Conservation (phyloP, 2,797 vertebrate genomes). For the Heterohyrax brucei region DNA sequence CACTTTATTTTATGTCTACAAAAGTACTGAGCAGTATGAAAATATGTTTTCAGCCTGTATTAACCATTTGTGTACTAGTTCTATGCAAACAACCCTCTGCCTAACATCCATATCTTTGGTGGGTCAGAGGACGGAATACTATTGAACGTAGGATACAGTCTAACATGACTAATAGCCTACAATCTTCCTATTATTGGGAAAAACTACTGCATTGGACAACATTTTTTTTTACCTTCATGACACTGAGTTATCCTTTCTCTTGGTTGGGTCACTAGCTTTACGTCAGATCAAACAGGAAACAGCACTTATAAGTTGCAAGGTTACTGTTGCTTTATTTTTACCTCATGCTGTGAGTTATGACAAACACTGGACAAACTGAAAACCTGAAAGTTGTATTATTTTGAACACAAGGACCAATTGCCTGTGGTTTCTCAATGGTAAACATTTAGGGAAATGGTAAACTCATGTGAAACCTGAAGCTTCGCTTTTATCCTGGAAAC, state of each 20-base stretch:
- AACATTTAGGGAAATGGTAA: not conserved
- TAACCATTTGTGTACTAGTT: not conserved
- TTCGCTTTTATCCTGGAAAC: conserved; percentile 32
- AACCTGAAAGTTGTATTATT: conserved; percentile 31
- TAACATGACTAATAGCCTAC: not conserved
- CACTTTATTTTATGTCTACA: conserved; percentile 11
- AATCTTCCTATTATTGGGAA: not conserved
- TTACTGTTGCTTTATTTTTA: conserved; percentile 16
- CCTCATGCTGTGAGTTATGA: conserved; percentile 16
- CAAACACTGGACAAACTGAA: conserved; percentile 19
- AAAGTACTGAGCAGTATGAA: conserved; percentile 14
- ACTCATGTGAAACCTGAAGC: not conserved
- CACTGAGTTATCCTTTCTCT: not conserved
- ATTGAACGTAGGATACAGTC: not conserved
- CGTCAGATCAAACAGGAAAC: not conserved
- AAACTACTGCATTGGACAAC: not conserved
- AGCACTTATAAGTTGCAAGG: not conserved
- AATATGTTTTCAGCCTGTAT: conserved; percentile 25
- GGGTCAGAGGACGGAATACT: not conserved
- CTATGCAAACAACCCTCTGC: not conserved
- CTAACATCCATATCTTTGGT: conserved; percentile 18
- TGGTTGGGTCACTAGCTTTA: not conserved
- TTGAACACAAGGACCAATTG: conserved; percentile 19
- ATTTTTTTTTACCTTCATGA: conserved; percentile 42
- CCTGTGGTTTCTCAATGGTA: conserved; percentile 10